phyloP scores from a whole-genome alignment of 2,888 invertebrate species.

The Ligdia adustata region DNA sequence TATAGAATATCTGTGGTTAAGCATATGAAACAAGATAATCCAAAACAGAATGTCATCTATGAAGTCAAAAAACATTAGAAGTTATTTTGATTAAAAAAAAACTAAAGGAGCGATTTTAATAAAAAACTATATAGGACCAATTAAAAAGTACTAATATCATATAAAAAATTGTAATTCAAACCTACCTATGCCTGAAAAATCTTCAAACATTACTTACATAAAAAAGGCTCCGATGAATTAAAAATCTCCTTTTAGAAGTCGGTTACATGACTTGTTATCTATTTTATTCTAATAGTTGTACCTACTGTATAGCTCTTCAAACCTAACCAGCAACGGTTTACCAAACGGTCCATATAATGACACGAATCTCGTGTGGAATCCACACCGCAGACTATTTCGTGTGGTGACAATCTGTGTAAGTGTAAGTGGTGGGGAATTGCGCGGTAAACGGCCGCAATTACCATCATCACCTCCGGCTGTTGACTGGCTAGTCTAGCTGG shows the following conservation, averaged over 20 bases:
- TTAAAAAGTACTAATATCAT: background rate
- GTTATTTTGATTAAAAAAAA: too few species aligned
- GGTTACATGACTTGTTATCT: too few species aligned
- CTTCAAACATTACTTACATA: too few species aligned
- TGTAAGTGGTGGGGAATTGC: constrained; percentile 5
- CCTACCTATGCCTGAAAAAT: too few species aligned
- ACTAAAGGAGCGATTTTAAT: background rate
- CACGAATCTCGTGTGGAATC: background rate
- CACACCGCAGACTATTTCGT: constrained; percentile 22
- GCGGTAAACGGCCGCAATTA: constrained; percentile 5
- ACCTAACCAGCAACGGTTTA: constrained; percentile 26
- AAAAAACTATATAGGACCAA: background rate
- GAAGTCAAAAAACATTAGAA: too few species aligned
- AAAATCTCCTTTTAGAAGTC: too few species aligned
- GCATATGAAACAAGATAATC: too few species aligned
- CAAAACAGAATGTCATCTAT: too few species aligned
- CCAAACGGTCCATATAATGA: constrained; percentile 15
- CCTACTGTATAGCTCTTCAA: background rate
- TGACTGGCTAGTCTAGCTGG: background rate
- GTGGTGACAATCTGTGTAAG: constrained; percentile 11
- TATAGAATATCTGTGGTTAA: too few species aligned
- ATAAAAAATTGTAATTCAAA: too few species aligned
- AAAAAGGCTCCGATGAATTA: too few species aligned
- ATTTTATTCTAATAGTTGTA: background rate
- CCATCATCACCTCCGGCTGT: background rate